phyloP scores from a whole-genome alignment of 2,888 invertebrate genomes.

The Amaurobius ferox region DNA sequence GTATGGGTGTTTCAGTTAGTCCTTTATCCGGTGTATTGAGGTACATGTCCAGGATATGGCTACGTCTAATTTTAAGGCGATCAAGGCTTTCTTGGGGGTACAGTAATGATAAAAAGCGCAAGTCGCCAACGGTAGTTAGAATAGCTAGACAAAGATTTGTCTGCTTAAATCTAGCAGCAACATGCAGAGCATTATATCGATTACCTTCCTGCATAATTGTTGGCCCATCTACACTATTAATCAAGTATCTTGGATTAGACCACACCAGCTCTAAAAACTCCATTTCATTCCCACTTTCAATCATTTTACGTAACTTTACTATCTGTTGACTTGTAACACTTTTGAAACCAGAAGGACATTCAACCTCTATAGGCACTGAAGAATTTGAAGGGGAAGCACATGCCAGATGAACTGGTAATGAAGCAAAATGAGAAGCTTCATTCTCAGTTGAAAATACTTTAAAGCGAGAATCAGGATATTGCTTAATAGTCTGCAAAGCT shows the following conservation, averaged over 20 bases:
- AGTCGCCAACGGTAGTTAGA: slow-evolving; percentile 86
- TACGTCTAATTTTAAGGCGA: slow-evolving; percentile 78
- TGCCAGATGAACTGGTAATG: no score
- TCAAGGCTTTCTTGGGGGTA: slow-evolving; percentile 84
- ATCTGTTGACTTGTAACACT: neutral
- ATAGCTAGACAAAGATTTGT: slow-evolving; percentile 86
- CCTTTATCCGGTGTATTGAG: slow-evolving; percentile 96
- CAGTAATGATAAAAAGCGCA: slow-evolving; percentile 85
- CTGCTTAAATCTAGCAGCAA: slow-evolving; percentile 87
- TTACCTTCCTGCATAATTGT: slow-evolving; percentile 75
- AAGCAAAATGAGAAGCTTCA: no score
- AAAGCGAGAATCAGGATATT: neutral
- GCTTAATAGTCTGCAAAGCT: neutral
- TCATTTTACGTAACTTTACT: neutral
- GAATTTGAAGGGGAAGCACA: no score
- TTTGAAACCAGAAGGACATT: neutral
- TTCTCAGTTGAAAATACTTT: neutral
- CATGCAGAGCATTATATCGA: slow-evolving; percentile 91
- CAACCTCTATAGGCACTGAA: no score
- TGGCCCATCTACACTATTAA: slow-evolving; percentile 1
- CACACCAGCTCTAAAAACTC: neutral
- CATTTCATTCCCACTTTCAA: neutral
- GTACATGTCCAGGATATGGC: slow-evolving; percentile 87
- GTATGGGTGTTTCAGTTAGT: slow-evolving; percentile 2
- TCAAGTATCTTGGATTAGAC: neutral